These are phyloP conservation scores for Tupaia chinensis DNA, from an alignment of 2,113 vertebrate species.

Conservation along the genomic window DNA sequence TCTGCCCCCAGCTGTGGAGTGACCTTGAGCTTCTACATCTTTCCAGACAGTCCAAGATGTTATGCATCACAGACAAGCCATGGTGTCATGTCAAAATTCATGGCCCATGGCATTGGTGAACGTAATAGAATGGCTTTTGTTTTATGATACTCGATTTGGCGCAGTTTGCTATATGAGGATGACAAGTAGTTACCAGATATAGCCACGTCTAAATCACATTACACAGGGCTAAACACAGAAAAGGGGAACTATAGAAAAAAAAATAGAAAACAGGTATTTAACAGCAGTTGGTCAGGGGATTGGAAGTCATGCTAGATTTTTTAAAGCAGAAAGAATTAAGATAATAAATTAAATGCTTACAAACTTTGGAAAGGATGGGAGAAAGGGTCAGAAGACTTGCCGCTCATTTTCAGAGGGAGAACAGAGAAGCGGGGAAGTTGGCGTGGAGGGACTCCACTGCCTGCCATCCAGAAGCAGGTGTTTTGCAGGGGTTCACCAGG, in stretches of 20 bases:
- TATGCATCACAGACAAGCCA: background rate
- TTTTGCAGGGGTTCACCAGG: background rate
- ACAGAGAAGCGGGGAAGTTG: background rate
- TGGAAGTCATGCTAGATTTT: background rate
- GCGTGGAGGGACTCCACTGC: background rate
- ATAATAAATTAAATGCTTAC: background rate
- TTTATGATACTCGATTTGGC: background rate
- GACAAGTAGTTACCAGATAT: background rate
- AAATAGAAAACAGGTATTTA: background rate
- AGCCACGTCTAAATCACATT: background rate
- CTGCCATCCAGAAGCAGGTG: background rate
- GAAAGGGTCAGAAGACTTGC: background rate
- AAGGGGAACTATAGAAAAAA: background rate
- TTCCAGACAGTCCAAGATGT: background rate
- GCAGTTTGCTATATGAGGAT: background rate
- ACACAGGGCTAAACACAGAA: background rate
- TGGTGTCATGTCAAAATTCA: background rate
- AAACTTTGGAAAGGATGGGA: background rate
- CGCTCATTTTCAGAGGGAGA: background rate
- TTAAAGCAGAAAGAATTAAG: slow-evolving; percentile 11
- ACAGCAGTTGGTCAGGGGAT: background rate
- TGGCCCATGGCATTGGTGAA: background rate
- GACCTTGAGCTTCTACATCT: background rate
- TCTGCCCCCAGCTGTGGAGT: background rate
- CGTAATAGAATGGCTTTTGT: background rate